Base-by-base conservation (phyloP, 2,888 invertebrate genomes). In the Aquatica leii region DNA sequence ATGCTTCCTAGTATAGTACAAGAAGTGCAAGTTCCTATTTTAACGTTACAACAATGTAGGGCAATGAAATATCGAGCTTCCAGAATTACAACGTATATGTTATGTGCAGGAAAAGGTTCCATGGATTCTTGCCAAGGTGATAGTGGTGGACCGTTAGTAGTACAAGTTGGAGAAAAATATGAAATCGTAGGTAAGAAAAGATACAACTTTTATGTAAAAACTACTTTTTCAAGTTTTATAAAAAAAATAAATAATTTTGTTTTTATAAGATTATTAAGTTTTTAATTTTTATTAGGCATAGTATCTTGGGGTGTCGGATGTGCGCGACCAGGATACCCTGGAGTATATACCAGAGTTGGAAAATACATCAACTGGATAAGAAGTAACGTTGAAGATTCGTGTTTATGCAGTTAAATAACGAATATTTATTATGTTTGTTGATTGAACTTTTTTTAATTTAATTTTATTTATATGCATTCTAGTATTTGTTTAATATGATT, bases 41-140 rank as follows among this genome's bases (percentile, higher is more conserved):
- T 93, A 69, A 90, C 91, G 2, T 84, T 93, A 54, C 83, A 85
- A 1, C 93, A 94, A 78, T 94, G 94, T 76, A 84, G 93, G 37
- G 89, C 88, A 52, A 91, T 91, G 88, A 94, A 93, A 81, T 95
- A 95, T 76, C 86, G 92, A 61, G 91, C 93, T 0, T 88, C 90
- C 11, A 85, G 94, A 72, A 94, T 94, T 69, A 94, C 93, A 6
- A 84, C 87, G 58, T 93, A 92, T 75, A 94, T 94, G 94, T 78
- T 94, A 61, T 95, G 94, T 77, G 94, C 94, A 6, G 94, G 94
- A 11, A 86, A 88, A 67, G 91, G 92, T 1, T 86, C 87, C 4
- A 90, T 91, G 76, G 94, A 95, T 81, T 94, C 94, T 0, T 95
- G 94, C 74, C 94, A 94, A 81, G 94, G 94, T 0, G 94, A 94